Conservation (phyloP, 2,113 vertebrate genomes). For the Epinephelus lanceolatus region DNA sequence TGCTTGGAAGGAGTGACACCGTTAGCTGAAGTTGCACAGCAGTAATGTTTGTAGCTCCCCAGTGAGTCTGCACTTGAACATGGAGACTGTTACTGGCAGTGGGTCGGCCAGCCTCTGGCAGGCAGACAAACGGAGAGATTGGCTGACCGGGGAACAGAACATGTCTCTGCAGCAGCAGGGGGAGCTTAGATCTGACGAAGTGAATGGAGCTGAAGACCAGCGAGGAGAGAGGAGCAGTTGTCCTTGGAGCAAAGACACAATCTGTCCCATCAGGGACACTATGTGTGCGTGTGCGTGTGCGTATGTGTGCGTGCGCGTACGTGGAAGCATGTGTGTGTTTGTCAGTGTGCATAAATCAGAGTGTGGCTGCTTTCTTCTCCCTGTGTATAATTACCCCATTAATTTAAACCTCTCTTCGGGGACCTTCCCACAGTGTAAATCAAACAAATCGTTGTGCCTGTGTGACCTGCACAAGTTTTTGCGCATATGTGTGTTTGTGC, state of each 20-base stretch:
- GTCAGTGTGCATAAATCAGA: slow-evolving; percentile 75
- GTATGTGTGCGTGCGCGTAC: slow-evolving; percentile 13
- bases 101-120: slow-evolving; percentile 63
- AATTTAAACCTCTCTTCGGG: slow-evolving; percentile 78
- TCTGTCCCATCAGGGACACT: slow-evolving; percentile 30
- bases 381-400: slow-evolving; percentile 80
- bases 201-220: slow-evolving; percentile 42
- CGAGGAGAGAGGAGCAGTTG: slow-evolving; percentile 35
- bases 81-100: slow-evolving; percentile 54
- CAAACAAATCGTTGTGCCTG: slow-evolving; percentile 57
- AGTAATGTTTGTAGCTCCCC: slow-evolving; percentile 63
- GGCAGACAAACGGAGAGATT: slow-evolving; percentile 35
- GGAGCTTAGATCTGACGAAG: slow-evolving; percentile 37
- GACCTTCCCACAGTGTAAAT: slow-evolving; percentile 72
- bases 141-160: slow-evolving; percentile 48
- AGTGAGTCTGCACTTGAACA: slow-evolving; percentile 63
- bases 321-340: slow-evolving; percentile 43
- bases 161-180: slow-evolving; percentile 51
- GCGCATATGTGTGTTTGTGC: slow-evolving; percentile 30
- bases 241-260: slow-evolving; percentile 60
- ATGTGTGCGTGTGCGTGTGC: slow-evolving; percentile 19
- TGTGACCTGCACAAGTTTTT: slow-evolving; percentile 22
- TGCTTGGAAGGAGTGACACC: slow-evolving; percentile 27
- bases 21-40: slow-evolving; percentile 47
- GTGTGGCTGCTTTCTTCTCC: slow-evolving; percentile 64